phyloP scores from a whole-genome alignment of 2,888 invertebrate species.

The Electrophaes corylata region DNA sequence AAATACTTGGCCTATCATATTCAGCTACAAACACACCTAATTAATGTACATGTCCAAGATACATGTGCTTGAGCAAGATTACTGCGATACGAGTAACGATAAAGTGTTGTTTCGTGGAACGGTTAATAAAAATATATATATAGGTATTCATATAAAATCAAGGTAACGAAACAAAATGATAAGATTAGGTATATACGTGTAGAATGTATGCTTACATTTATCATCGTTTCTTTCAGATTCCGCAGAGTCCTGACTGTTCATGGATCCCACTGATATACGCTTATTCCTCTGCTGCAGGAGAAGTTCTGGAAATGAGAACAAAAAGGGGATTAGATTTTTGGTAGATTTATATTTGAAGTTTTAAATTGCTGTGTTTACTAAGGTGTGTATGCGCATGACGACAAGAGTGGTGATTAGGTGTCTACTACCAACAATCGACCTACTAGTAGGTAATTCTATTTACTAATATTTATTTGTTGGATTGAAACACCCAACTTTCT shows the following conservation, averaged over 20 bases:
- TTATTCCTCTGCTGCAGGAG: conserved; percentile 73
- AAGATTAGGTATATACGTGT: conserved; percentile 12
- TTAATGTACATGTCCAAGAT: not conserved
- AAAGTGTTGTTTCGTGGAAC: conserved; percentile 12
- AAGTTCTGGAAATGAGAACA: conserved; percentile 64
- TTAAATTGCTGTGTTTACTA: no score
- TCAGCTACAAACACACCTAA: not conserved
- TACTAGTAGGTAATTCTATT: no score
- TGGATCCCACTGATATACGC: conserved; percentile 72
- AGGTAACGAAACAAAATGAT: conserved; percentile 5
- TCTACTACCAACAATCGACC: no score
- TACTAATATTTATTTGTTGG: no score
- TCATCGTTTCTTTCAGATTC: conserved; percentile 72
- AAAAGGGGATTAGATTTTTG: not conserved
- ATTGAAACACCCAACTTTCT: no score
- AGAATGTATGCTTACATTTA: conserved; percentile 67
- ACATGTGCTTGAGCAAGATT: not conserved
- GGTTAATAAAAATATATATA: not conserved
- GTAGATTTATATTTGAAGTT: no score
- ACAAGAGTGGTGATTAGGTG: no score
- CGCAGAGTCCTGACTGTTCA: conserved; percentile 71
- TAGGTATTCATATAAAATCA: not conserved
- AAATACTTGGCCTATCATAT: conserved; percentile 1
- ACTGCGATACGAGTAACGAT: conserved; percentile 12
- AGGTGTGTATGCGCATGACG: no score